Evolutionary conservation across 2,113 vertebrate genomes (phyloP).

Genomic region (Chroicocephalus ridibundus): DNA sequence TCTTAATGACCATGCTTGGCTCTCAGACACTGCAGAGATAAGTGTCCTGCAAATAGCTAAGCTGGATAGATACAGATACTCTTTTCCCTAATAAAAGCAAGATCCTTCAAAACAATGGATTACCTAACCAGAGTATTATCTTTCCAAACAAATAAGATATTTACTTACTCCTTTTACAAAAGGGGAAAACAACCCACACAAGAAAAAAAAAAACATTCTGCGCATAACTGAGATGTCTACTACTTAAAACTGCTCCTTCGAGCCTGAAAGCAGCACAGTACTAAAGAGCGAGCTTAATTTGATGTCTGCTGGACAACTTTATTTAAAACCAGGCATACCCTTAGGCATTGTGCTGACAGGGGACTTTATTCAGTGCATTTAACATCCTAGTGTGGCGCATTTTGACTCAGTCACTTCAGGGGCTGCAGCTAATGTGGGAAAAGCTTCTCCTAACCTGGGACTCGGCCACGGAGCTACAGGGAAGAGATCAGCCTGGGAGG

Average conservation of each 20-base stretch:
- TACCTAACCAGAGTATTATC: constrained; percentile 11
- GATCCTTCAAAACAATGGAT: neutral
- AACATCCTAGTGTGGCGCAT: neutral
- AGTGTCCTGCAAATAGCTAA: constrained; percentile 28
- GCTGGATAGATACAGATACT: neutral
- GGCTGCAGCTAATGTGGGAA: neutral
- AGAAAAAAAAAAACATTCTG: neutral
- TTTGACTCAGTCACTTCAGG: neutral
- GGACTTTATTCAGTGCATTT: neutral
- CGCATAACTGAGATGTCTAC: neutral
- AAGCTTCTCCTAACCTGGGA: neutral
- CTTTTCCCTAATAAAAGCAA: neutral
- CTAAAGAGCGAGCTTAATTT: neutral
- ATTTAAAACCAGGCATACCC: neutral
- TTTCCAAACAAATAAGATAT: constrained; percentile 6
- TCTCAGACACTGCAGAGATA: constrained; percentile 38
- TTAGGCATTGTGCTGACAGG: neutral
- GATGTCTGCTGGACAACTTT: neutral
- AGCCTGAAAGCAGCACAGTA: neutral
- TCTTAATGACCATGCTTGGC: neutral
- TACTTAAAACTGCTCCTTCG: neutral
- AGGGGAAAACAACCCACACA: neutral
- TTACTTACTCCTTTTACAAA: neutral
- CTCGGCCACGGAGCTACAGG: fast-evolving
- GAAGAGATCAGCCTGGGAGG: fast-evolving